phyloP scores from a whole-genome alignment of 2,113 vertebrate genomes.

The Menura novaehollandiae region DNA sequence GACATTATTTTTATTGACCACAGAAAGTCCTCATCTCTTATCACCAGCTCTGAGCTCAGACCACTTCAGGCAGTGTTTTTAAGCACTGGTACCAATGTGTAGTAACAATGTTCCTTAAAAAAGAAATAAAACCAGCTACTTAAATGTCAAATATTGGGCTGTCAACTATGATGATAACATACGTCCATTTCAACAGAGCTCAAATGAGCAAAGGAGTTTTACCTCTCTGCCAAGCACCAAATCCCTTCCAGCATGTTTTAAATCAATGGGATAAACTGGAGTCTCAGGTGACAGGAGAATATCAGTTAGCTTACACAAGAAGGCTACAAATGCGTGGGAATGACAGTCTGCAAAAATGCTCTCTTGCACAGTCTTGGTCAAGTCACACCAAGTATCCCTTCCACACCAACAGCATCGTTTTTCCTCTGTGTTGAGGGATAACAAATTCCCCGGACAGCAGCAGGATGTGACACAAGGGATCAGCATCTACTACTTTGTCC shows the following conservation, averaged over 20 bases:
- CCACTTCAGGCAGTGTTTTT: neutral
- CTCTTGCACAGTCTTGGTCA: neutral
- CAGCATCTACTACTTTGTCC: neutral
- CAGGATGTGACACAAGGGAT: neutral
- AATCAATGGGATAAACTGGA: neutral
- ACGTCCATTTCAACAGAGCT: neutral
- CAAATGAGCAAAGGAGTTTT: neutral
- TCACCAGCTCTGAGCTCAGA: neutral
- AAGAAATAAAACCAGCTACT: neutral
- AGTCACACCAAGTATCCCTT: neutral
- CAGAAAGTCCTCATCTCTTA: neutral
- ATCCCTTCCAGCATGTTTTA: neutral
- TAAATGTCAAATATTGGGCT: neutral
- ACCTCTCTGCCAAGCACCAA: neutral
- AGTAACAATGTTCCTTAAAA: neutral
- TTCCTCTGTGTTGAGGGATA: neutral
- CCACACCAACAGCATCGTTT: neutral
- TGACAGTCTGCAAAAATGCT: neutral
- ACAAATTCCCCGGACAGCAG: neutral
- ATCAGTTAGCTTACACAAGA: neutral
- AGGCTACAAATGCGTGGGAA: neutral
- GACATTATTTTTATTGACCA: neutral
- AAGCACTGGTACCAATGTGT: neutral
- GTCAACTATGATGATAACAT: neutral
- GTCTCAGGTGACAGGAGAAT: neutral